Conservation (phyloP, 2,888 invertebrate genomes). For the Podabrus alpinus region DNA sequence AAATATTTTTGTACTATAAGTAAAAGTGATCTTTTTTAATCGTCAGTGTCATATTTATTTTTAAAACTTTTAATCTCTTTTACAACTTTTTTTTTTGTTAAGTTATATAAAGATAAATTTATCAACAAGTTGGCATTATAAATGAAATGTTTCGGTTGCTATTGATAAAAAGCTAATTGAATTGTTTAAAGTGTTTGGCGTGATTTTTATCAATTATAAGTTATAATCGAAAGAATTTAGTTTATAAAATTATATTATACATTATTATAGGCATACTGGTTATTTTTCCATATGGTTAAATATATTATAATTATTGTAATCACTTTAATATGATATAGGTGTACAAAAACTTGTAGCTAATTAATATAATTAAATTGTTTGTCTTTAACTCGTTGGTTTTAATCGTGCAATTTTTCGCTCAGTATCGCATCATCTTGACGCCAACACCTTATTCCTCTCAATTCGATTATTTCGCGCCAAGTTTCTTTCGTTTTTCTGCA, state of each 20-base stretch:
- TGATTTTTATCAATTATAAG: not conserved
- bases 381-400: constrained; percentile 17
- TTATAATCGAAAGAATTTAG: not conserved
- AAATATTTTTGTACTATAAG: not conserved
- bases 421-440: constrained; percentile 57
- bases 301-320: constrained; percentile 11
- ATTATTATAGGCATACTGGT: constrained; percentile 12
- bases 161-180: not conserved
- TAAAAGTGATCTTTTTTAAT: not conserved
- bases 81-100: not conserved
- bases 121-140: not conserved
- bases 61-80: not conserved
- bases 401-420: not conserved
- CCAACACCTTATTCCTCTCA: constrained; percentile 62
- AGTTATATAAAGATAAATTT: not conserved
- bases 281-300: constrained; percentile 27
- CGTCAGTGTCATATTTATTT: not conserved
- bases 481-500: constrained; percentile 60
- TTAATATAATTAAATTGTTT: constrained; percentile 42
- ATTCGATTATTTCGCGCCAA: constrained; percentile 64
- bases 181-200: not conserved
- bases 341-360: constrained; percentile 28
- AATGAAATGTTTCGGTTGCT: not conserved
- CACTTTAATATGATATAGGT: constrained; percentile 20
- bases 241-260: constrained; percentile 8